These are phyloP conservation scores for Pyrrhosoma nymphula DNA, from an alignment of 2,888 invertebrate genomes.

Conservation along the genomic window DNA sequence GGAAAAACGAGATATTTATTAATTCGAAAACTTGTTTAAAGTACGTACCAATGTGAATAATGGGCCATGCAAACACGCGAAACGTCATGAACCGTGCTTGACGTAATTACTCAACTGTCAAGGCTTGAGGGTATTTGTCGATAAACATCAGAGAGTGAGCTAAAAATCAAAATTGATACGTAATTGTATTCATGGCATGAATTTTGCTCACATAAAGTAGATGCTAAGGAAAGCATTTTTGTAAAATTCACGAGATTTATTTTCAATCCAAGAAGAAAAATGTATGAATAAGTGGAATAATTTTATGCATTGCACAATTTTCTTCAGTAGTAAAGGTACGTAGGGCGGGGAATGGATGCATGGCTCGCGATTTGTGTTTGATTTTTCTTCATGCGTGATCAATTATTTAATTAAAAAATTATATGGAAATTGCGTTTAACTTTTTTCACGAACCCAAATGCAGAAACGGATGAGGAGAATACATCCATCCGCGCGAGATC, in stretches of 20 bases:
- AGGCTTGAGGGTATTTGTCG: background rate
- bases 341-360: no score
- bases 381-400: no score
- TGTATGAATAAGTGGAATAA: no score
- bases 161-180: background rate
- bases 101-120: background rate
- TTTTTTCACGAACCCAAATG: no score
- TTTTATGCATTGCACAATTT: no score
- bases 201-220: background rate
- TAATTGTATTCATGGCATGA: background rate
- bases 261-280: no score
- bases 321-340: no score
- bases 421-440: no score
- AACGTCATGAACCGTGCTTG: background rate
- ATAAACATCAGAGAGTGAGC: background rate
- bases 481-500: no score
- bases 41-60: background rate
- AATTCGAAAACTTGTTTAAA: background rate
- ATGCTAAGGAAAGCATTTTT: background rate
- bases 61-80: background rate
- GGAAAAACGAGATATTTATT: background rate
- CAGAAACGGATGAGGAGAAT: no score
- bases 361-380: no score
- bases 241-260: background rate
- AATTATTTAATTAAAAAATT: no score